Base-by-base conservation (phyloP, 2,888 invertebrate genomes). In the Polymixis flavicincta region DNA sequence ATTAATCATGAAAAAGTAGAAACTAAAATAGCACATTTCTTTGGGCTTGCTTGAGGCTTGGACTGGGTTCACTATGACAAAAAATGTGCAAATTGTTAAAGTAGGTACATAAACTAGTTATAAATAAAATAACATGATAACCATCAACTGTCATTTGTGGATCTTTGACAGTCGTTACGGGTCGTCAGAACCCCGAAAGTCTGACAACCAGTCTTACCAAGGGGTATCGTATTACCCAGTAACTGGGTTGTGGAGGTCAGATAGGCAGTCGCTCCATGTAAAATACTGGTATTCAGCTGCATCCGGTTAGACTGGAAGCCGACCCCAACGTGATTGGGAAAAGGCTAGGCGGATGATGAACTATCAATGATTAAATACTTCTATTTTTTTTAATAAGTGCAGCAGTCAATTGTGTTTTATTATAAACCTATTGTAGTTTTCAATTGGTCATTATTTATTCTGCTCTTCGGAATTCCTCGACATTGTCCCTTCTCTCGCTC, bases 381-480 rank as follows among this genome's bases (percentile, higher is more conserved):
- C 5, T 65, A 28, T 2, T 32, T 50, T 66, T n/a, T 28, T 48
- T 1, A 50, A 13, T 45, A 50, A 22, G 32, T 32, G 14, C 28
- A 52, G 11, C 17, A 17, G 42, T n/a, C 37, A 42, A 13, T 22
- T 22, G 22, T 32, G 2, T 60, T 60, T 32, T 37, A 32, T 60
- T 32, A 60, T 60, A 60, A 60, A 32, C 22, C 11, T 32, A 32
- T 32, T 32, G 22, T 32, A 32, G 32, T 7, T 59, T 19, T 37
- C 14, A 9, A 50, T 32, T 17, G 50, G 19, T 66, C n/a, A 78
- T 78, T 28, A 5, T 19, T 57, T 28, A 37, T 42, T 74, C 19
- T 60, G 6, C 74, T 48, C 57, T 48, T 8, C 13, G 59, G 64
- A 50, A 64, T 55, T 79, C 70, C 57, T 55, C 42, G 13, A 17